These are phyloP conservation scores for Leptopilina drosophilae DNA, from an alignment of 2,888 invertebrate genomes.

Conservation along the genomic window DNA sequence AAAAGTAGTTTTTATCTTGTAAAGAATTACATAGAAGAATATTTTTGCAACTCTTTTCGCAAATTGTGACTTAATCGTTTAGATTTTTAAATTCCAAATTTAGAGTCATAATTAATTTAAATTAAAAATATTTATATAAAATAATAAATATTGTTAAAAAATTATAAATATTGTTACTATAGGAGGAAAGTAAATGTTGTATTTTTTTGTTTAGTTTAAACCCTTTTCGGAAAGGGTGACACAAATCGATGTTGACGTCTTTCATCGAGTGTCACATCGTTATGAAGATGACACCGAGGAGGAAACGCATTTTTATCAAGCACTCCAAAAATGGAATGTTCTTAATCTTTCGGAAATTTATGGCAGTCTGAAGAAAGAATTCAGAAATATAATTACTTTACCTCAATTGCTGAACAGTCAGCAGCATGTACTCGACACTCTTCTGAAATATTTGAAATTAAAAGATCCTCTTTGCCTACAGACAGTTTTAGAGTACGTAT, in stretches of 20 bases:
- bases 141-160: no score
- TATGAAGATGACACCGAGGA: conserved; percentile 84
- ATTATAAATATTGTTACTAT: conserved; percentile 30
- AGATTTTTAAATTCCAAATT: neutral
- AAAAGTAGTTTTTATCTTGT: no score
- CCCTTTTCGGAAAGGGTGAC: conserved; percentile 92
- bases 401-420: conserved; percentile 91
- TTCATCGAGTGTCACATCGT: conserved; percentile 89
- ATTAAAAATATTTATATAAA: no score
- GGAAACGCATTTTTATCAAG: conserved; percentile 89
- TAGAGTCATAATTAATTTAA: no score
- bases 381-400: conserved; percentile 87
- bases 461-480: conserved; percentile 87
- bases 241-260: conserved; percentile 91
- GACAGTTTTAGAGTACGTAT: conserved; percentile 90
- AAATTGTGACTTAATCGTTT: neutral
- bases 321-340: conserved; percentile 92
- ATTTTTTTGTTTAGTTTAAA: conserved; percentile 83
- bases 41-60: no score
- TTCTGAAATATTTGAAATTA: conserved; percentile 86
- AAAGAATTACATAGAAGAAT: no score
- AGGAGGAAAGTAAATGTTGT: conserved; percentile 21
- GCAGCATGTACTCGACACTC: conserved; percentile 84
- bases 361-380: conserved; percentile 86
- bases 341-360: conserved; percentile 92